Base-by-base conservation (phyloP, 37 sponge, comb jelly and placozoan species). In the Tethya wilhelma region DNA sequence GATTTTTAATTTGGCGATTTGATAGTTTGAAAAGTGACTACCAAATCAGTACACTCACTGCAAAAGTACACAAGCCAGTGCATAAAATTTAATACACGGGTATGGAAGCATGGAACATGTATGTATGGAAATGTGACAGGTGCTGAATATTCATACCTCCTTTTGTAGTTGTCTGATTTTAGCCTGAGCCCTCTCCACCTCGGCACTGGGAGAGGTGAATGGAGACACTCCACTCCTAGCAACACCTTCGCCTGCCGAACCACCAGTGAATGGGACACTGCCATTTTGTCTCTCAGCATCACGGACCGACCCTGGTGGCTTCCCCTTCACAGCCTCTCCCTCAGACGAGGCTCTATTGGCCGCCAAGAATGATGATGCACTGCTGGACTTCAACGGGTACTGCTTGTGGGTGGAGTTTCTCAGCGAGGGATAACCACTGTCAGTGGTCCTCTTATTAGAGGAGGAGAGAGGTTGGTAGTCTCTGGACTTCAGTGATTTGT, bases 131-230 rank as follows among this genome's bases (percentile, higher is more conserved):
- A n/a, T n/a, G n/a, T n/a, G n/a, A n/a, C n/a, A n/a, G 9, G 14
- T 14, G 53, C 26, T 25, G 8, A 22, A 11, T 39, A 67, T 71
- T 4, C 71, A 71, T 12, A 72, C 74, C 69, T 84, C 69, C 46
- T 67, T 84, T 44, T 84, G 65, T 26, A 84, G 65, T 39, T 67
- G 75, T 34, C 65, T 84, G 43, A 75, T 84, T 20, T 75, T 84
- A 19, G 46, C 22, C 43, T 39, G 64, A 5, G 84, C 76, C 33
- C 70, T 75, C 70, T 75, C 59, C 33, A 84, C 67, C 56, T 84
- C 84, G 5, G 36, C 40, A 39, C 43, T 38, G 12, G 71, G 45
- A 42, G 71, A 43, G 36, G 30, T 19, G 39, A 8, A 14, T 9
- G 14, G 14, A 49, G 53, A 49, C 53, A 19, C 14, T 14, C 14